Evolutionary conservation across 2,113 vertebrate species (phyloP), one percentile per base, ranked within the genome.

Genomic region (Poeciliopsis occidentalis): DNA sequence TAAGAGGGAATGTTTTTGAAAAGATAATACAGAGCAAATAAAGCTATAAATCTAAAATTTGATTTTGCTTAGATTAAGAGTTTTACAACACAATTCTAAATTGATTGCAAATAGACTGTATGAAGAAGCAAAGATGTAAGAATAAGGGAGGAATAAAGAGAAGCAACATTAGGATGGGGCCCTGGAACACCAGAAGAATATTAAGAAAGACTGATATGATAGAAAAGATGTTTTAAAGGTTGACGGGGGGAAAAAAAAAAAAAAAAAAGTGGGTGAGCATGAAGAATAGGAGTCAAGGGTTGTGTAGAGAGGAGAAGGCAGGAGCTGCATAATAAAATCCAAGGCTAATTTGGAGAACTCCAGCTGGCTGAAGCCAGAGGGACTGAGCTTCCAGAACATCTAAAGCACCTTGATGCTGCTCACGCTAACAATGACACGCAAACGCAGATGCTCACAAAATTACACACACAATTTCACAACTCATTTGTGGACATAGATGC

Each of bases 331-430:
- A 96, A 97, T 95, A 94, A 97, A 96, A 95, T 91, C 93, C 94
- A 91, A 89, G 94, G 90, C 96, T 97, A 95, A 97, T 96, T 97
- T 97, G 94, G 93, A 94, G 93, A 92, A 94, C 95, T 96, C 95
- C 96, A 97, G 96, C 96, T 97, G 96, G 95, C 94, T 95, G 74
- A 94, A 95, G 96, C 96, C 95, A 95, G 95, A 97, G 96, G 96
- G 95, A 90, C 93, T 93, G 92, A 87, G 75, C 91, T 94, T 94
- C 94, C 93, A 93, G 64, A 89, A 84, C 81, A 88, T 85, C 87
- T 76, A 75, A 88, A 84, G 85, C 81, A 88, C 85, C 83, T 86
- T 84, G 81, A 89, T 82, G 79, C 73, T 71, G n/a, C 66, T 73
- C 57, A 69, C 68, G 75, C 77, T 26, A 7, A 51, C 27, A 26